phyloP scores from a whole-genome alignment of 1,140 invertebrate genomes.

The Archivesica marissinica region DNA sequence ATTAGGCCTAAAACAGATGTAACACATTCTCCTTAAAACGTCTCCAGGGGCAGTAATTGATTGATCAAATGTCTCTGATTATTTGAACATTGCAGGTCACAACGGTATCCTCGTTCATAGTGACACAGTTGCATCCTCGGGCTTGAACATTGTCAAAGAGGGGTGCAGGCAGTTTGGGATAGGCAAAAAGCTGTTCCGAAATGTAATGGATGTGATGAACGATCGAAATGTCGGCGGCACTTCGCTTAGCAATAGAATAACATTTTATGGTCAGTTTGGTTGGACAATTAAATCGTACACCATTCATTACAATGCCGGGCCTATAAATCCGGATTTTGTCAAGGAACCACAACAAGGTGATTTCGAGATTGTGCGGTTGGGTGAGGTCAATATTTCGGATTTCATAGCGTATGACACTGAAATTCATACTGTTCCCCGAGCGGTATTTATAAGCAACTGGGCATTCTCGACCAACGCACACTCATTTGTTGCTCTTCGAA shows the following conservation, averaged over 20 bases:
- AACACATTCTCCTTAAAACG: too few species aligned
- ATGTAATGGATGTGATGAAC: slow-evolving; percentile 70
- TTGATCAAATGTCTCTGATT: too few species aligned
- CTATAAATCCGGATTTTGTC: slow-evolving; percentile 66
- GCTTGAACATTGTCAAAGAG: slow-evolving; percentile 73
- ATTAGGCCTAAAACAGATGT: too few species aligned
- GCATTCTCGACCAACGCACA: slow-evolving; percentile 56
- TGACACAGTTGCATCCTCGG: slow-evolving; percentile 67
- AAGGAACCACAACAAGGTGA: slow-evolving; percentile 54
- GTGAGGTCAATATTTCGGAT: slow-evolving; percentile 65
- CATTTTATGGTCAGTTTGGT: slow-evolving; percentile 72
- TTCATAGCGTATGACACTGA: slow-evolving; percentile 69
- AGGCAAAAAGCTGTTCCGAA: slow-evolving; percentile 64
- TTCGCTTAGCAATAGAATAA: slow-evolving; percentile 67
- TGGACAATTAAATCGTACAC: slow-evolving; percentile 72
- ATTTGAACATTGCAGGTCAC: too few species aligned
- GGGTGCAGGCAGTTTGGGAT: slow-evolving; percentile 68
- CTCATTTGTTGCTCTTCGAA: slow-evolving; percentile 66
- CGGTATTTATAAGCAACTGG: slow-evolving; percentile 70
- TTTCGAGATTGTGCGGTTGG: slow-evolving; percentile 65
- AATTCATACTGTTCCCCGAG: slow-evolving; percentile 67
- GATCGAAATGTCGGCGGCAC: slow-evolving; percentile 72
- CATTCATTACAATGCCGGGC: slow-evolving; percentile 70
- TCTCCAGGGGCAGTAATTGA: too few species aligned
- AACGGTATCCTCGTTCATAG: slow-evolving; percentile 69